Conservation (phyloP, 2,888 invertebrate species). For the Polydrusus cervinus region DNA sequence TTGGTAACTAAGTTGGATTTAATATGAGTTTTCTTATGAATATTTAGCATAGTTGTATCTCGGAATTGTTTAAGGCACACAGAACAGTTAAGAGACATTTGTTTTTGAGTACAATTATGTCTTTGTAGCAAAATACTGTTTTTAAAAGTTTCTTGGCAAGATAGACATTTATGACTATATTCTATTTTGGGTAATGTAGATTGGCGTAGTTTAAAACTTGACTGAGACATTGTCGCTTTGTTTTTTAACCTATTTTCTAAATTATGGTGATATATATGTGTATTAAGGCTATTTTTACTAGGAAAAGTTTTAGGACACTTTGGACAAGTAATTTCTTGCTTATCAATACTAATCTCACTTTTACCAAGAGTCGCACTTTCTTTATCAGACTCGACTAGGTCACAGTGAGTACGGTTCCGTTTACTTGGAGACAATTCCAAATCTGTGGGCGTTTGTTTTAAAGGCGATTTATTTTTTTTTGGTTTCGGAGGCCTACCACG, state of each 20-base stretch:
- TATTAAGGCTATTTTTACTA: conserved; percentile 67
- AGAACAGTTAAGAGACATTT: conserved; percentile 58
- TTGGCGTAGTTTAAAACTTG: conserved; percentile 24
- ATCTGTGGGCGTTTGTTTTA: conserved; percentile 55
- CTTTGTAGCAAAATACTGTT: conserved; percentile 64
- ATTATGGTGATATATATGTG: conserved; percentile 67
- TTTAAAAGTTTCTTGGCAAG: conserved; percentile 65
- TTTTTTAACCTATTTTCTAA: conserved; percentile 60
- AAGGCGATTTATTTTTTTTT: conserved; percentile 57
- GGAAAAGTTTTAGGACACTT: conserved; percentile 68
- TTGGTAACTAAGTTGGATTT: conserved; percentile 63
- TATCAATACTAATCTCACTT: conserved; percentile 31
- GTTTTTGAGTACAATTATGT: conserved; percentile 61
- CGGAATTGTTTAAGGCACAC: conserved; percentile 64
- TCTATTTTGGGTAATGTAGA: conserved; percentile 53
- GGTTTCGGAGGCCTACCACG: conserved; percentile 61
- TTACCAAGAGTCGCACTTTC: conserved; percentile 1
- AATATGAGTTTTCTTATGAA: conserved; percentile 65
- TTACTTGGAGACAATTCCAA: conserved; percentile 55
- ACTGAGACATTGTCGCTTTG: conserved; percentile 41
- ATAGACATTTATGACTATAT: conserved; percentile 65
- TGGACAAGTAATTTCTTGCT: conserved; percentile 64
- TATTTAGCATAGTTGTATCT: conserved; percentile 58
- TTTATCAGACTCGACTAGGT: not conserved
- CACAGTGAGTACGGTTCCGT: conserved; percentile 26